Evolutionary conservation across 1,140 invertebrate species (phyloP).

Genomic region (Aphelinus certus): DNA sequence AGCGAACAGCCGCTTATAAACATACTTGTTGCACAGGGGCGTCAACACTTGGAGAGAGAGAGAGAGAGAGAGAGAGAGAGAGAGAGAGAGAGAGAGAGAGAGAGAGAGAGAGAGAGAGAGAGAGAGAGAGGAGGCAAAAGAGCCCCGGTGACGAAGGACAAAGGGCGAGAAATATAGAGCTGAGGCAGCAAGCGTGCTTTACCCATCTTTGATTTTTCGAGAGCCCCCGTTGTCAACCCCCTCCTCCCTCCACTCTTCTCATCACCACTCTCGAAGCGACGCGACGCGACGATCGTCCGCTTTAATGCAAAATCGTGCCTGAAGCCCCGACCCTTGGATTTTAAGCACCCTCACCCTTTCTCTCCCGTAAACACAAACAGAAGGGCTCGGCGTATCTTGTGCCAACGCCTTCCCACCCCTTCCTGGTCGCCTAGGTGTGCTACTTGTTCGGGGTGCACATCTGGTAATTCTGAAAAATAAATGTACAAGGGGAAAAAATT

Average conservation of each 20-base stretch:
- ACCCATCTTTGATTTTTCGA: slow-evolving; percentile 22
- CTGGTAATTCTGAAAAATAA: no score
- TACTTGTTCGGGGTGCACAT: no score
- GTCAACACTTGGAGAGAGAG: not conserved
- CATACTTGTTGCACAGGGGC: slow-evolving; percentile 3
- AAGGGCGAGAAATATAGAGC: no score
- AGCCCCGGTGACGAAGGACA: no score
- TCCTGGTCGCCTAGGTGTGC: not conserved
- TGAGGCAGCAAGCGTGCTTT: no score
- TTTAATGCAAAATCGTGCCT: not conserved
- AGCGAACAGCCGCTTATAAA: not conserved
- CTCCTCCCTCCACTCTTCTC: not conserved
- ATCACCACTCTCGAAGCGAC: no score
- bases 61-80: not conserved
- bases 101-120: no score
- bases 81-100: no score
- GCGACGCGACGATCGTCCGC: no score
- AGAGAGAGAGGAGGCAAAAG: not conserved
- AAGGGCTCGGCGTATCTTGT: no score
- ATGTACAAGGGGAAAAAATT: no score
- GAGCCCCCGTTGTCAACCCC: not conserved
- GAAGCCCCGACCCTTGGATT: not conserved
- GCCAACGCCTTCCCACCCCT: not conserved
- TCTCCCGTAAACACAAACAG: no score
- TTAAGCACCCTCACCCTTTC: not conserved